Percentiles rank a stretch among this genome's conserved stretches.
Evolutionary conservation across 2,113 vertebrate genomes (phyloP).

Genomic region (Clarias macrocephalus): DNA sequence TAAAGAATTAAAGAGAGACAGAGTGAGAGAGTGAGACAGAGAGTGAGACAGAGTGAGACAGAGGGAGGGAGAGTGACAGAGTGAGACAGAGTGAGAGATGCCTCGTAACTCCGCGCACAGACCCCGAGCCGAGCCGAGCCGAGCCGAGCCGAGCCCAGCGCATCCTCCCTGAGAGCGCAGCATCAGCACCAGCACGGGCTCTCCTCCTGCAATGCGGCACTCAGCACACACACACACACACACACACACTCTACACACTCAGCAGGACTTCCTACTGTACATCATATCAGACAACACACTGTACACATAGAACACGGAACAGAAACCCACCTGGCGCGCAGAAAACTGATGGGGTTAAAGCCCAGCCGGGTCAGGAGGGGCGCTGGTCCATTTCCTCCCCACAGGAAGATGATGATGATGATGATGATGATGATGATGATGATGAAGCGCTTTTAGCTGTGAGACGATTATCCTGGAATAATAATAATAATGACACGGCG

Average conservation of each 20-base stretch:
- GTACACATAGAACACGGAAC: not conserved
- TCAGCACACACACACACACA: not conserved
- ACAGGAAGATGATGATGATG: not conserved
- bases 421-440: not conserved
- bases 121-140: not conserved
- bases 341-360: no score
- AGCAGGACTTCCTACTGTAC: no score
- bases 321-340: not conserved
- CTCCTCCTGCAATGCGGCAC: slow-evolving; percentile 9
- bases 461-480: not conserved
- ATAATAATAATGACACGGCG: not conserved
- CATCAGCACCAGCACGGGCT: not conserved
- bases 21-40: no score
- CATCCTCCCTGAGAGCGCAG: not conserved
- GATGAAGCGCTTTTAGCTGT: not conserved
- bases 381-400: not conserved
- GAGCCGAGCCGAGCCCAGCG: not conserved
- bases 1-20: no score
- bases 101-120: no score
- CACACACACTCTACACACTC: no score
- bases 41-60: no score
- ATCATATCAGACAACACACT: no score
- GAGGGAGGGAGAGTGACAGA: no score
- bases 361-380: not conserved
- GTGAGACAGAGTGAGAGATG: no score